A percentile compares a stretch with the other conserved stretches of the same genome.
phyloP scores from a whole-genome alignment of 2,113 vertebrate genomes.

The Cryptomyrus ogoouensis region DNA sequence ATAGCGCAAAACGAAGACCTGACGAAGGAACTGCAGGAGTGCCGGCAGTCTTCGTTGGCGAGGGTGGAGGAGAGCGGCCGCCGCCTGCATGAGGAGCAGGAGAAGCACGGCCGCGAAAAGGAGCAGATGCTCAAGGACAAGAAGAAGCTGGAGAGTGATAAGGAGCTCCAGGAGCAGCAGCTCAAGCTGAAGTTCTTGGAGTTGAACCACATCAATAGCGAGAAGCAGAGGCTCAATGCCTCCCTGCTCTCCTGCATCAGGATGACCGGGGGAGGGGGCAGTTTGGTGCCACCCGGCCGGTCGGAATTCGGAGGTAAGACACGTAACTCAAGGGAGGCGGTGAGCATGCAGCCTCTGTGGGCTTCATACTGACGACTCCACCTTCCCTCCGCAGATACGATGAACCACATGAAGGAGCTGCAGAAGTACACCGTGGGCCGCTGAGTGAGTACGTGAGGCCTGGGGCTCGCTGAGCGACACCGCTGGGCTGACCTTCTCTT shows the following conservation, averaged over 20 bases:
- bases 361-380: background rate
- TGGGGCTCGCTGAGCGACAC: background rate
- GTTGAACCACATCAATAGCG: constrained; percentile 20
- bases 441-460: background rate
- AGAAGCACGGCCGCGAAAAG: constrained; percentile 39
- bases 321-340: background rate
- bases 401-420: constrained; percentile 12
- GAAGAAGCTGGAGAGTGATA: constrained; percentile 43
- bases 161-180: constrained; percentile 34
- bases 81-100: constrained; percentile 39
- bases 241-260: constrained; percentile 10
- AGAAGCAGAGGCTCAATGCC: background rate
- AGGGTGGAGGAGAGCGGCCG: constrained; percentile 17
- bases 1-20: constrained; percentile 43
- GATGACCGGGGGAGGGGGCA: background rate
- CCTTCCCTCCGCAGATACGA: background rate
- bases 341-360: background rate
- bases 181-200: constrained; percentile 35
- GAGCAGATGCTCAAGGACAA: constrained; percentile 48
- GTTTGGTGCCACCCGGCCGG: background rate
- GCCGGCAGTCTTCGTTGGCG: constrained; percentile 24
- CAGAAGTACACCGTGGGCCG: background rate
- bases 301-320: background rate
- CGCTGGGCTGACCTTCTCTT: background rate
- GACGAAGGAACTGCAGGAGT: constrained; percentile 34